Conservation (phyloP, 1,140 invertebrate species). For the Cydia amplana region DNA sequence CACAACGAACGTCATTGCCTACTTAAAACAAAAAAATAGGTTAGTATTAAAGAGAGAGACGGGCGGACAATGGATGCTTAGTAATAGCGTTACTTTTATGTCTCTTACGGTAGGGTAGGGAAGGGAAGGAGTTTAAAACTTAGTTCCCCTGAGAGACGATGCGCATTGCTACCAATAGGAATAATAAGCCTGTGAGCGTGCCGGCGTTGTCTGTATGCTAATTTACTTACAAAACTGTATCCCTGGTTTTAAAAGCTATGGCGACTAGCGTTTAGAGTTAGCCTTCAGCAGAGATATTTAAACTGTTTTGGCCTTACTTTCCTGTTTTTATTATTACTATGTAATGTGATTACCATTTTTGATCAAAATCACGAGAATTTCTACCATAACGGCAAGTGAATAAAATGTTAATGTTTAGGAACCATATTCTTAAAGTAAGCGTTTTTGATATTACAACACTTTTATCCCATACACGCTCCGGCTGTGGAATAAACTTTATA, state of each 20-base stretch:
- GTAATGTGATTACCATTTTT: background rate
- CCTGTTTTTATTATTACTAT: background rate
- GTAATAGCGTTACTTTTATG: too few relatives aligned
- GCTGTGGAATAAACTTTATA: too few relatives aligned
- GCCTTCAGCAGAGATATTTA: slow-evolving; percentile 13
- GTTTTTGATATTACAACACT: too few relatives aligned
- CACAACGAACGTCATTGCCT: too few relatives aligned
- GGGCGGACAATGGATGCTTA: too few relatives aligned
- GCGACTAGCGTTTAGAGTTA: slow-evolving; percentile 38
- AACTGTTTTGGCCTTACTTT: slow-evolving; percentile 16
- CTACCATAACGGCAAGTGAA: background rate
- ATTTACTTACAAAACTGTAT: slow-evolving; percentile 42
- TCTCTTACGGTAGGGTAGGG: too few relatives aligned
- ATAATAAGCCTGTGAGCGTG: slow-evolving; percentile 36
- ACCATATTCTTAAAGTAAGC: too few relatives aligned
- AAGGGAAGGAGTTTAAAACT: background rate
- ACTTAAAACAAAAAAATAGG: too few relatives aligned
- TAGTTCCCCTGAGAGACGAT: background rate
- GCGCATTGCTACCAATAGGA: background rate
- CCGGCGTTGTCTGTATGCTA: slow-evolving; percentile 43
- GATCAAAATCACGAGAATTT: background rate
- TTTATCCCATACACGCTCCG: too few relatives aligned
- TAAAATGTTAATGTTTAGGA: too few relatives aligned
- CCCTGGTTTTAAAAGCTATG: slow-evolving; percentile 42
- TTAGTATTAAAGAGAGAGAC: too few relatives aligned